phyloP scores from a whole-genome alignment of 2,888 invertebrate species.

The Apotomis capreana region DNA sequence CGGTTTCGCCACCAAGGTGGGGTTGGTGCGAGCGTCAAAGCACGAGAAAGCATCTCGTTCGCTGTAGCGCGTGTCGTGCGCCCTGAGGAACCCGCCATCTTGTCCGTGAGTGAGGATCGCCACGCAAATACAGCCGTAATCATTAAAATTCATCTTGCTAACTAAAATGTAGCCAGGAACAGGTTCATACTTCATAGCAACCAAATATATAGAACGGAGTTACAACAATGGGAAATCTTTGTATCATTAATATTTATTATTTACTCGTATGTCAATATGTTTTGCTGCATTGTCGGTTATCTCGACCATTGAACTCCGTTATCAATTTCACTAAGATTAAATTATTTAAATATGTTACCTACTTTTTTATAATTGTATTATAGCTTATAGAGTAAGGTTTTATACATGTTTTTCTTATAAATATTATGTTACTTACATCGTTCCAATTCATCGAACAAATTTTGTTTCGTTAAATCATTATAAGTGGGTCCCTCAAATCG shows the following conservation, averaged over 20 bases:
- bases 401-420: too few species aligned
- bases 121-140: constrained; percentile 20
- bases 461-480: constrained; percentile 2
- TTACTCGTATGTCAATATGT: too few species aligned
- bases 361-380: too few species aligned
- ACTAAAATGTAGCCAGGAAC: background rate
- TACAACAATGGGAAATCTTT: too few species aligned
- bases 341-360: background rate
- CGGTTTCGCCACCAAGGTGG: constrained; percentile 15
- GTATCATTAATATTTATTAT: too few species aligned
- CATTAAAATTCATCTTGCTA: background rate
- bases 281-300: too few species aligned
- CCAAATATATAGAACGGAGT: too few species aligned
- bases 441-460: constrained; percentile 7
- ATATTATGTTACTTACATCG: constrained; percentile 13
- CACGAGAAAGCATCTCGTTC: constrained; percentile 18
- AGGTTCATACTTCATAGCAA: too few species aligned
- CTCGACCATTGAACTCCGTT: too few species aligned
- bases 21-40: constrained; percentile 5
- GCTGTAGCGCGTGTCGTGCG: constrained; percentile 7
- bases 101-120: constrained; percentile 21
- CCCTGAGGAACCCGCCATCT: constrained; percentile 8
- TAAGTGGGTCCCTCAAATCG: constrained; percentile 6
- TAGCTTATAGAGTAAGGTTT: too few species aligned
- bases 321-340: background rate